phyloP scores from a whole-genome alignment of 2,113 vertebrate genomes.

The Caranx melampygus region DNA sequence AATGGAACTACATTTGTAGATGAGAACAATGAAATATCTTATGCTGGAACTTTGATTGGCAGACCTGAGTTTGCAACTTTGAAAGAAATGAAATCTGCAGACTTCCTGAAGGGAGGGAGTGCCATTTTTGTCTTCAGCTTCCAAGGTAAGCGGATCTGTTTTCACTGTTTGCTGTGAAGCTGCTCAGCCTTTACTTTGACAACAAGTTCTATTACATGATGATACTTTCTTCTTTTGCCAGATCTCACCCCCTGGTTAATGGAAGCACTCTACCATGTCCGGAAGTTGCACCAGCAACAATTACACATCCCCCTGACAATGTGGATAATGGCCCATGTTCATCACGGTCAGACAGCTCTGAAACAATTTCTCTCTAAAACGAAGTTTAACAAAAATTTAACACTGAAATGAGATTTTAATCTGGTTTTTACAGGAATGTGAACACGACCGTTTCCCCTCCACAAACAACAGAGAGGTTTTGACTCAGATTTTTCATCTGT shows the following conservation, averaged over 20 bases:
- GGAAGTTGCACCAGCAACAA: not conserved
- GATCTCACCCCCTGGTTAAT: constrained; percentile 47
- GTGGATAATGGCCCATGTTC: constrained; percentile 24
- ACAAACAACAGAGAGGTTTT: too few species aligned
- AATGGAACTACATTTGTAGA: constrained; percentile 70
- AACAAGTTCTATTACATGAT: not conserved
- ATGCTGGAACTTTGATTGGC: not conserved
- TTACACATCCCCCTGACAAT: not conserved
- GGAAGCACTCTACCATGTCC: constrained; percentile 52
- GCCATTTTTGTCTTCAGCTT: constrained; percentile 82
- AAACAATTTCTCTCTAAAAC: not conserved
- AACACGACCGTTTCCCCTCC: too few species aligned
- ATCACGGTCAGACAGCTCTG: constrained; percentile 10
- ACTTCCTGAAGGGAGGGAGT: constrained; percentile 86
- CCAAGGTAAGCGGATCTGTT: constrained; percentile 81
- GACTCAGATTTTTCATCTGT: too few species aligned
- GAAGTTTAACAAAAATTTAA: not conserved
- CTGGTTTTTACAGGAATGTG: too few species aligned
- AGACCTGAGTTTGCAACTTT: fast-evolving
- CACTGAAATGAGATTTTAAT: too few species aligned
- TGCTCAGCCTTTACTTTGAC: not conserved
- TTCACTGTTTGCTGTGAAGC: not conserved
- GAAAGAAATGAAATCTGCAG: constrained; percentile 72
- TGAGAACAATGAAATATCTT: constrained; percentile 41
- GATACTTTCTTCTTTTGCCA: constrained; percentile 9